phyloP scores from a whole-genome alignment of 2,888 invertebrate genomes.

The Corbicula japonica region DNA sequence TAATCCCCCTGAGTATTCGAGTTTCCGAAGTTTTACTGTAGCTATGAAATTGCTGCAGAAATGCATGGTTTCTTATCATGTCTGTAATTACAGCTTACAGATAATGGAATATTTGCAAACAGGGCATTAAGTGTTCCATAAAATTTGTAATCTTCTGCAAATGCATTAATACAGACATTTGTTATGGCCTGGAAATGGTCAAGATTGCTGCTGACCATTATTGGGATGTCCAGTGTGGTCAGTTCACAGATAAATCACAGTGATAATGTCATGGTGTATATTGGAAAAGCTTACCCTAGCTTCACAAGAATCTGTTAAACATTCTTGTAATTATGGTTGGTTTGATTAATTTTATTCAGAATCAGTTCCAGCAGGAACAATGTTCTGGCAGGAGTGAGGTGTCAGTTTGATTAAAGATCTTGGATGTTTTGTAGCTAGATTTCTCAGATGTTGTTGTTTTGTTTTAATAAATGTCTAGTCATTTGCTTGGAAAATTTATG shows the following conservation, averaged over 20 bases:
- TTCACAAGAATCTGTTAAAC: slow-evolving; percentile 30
- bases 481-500: too few species aligned
- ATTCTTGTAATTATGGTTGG: slow-evolving; percentile 24
- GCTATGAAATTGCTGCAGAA: too few species aligned
- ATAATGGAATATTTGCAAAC: slow-evolving; percentile 32
- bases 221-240: slow-evolving; percentile 47
- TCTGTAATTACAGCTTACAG: slow-evolving; percentile 35
- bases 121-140: slow-evolving; percentile 45
- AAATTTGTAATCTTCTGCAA: slow-evolving; percentile 47
- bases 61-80: too few species aligned
- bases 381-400: slow-evolving; percentile 32
- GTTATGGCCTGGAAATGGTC: slow-evolving; percentile 34
- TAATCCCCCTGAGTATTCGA: too few species aligned
- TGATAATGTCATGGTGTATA: slow-evolving; percentile 40
- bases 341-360: slow-evolving; percentile 40
- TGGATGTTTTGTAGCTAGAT: too few species aligned
- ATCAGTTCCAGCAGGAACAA: slow-evolving; percentile 35
- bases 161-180: slow-evolving; percentile 46
- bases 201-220: slow-evolving; percentile 45
- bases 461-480: too few species aligned
- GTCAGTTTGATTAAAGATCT: too few species aligned
- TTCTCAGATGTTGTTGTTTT: too few species aligned
- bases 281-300: slow-evolving; percentile 26
- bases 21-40: too few species aligned
- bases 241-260: slow-evolving; percentile 54